phyloP scores from a whole-genome alignment of 2,113 vertebrate species.

The Zosterops hypoxanthus region DNA sequence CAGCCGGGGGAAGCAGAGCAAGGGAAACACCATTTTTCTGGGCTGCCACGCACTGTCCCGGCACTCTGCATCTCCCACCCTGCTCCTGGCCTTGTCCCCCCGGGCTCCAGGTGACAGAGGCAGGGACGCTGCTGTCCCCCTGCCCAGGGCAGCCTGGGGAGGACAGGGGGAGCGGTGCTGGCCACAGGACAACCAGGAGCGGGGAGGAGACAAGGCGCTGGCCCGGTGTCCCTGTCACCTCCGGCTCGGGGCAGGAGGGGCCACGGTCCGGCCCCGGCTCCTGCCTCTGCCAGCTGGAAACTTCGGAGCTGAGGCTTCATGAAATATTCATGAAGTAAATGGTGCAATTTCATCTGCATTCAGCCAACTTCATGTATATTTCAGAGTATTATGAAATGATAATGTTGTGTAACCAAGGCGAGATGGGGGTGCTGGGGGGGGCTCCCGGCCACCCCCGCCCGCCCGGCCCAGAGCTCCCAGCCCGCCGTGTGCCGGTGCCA shows the following conservation, averaged over 20 bases:
- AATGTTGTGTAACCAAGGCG: conserved; percentile 69
- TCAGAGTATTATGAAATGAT: conserved; percentile 80
- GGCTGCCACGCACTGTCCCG: background rate
- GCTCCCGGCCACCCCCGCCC: background rate
- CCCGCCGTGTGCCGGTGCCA: rapidly evolving
- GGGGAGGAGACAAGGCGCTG: rapidly evolving
- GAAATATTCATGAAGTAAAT: conserved; percentile 85
- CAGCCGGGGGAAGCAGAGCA: background rate
- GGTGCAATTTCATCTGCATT: conserved; percentile 83
- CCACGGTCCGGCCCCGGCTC: conserved; percentile 6
- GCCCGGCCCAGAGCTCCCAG: background rate
- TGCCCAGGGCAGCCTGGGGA: rapidly evolving
- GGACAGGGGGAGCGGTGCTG: rapidly evolving
- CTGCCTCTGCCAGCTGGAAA: conserved; percentile 67
- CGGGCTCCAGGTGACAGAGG: background rate
- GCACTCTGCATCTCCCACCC: background rate
- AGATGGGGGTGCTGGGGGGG: conserved; percentile 5
- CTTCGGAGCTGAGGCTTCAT: conserved; percentile 72
- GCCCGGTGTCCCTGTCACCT: background rate
- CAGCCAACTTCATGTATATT: conserved; percentile 84
- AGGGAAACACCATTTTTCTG: background rate
- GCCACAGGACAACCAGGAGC: rapidly evolving
- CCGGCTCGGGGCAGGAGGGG: background rate
- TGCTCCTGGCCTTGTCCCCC: rapidly evolving
- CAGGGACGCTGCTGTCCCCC: background rate